A percentile compares a stretch with the other conserved stretches of the same genome.
phyloP scores from a whole-genome alignment of 2,888 invertebrate species.

The Allygus modestus region DNA sequence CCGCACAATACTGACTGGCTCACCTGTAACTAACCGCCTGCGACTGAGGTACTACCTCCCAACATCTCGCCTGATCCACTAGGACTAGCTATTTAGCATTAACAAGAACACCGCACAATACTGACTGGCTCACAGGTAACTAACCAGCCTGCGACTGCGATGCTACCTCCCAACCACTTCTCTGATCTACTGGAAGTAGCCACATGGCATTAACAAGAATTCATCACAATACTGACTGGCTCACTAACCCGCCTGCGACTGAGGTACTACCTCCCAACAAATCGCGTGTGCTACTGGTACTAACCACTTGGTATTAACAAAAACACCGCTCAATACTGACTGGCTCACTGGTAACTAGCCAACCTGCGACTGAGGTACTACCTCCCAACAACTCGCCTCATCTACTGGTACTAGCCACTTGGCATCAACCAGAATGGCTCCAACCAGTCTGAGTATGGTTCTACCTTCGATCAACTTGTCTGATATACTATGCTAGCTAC shows the following conservation, averaged over 20 bases:
- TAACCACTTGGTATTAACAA: no score
- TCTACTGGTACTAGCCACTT: conserved; percentile 1
- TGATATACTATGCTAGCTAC: no score
- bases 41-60: not conserved
- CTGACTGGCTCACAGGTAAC: no score
- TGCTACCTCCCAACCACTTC: not conserved
- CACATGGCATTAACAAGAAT: not conserved
- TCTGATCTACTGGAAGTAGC: not conserved
- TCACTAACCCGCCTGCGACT: not conserved
- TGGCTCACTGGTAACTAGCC: not conserved
- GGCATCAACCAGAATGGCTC: not conserved
- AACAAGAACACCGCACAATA: conserved; percentile 22
- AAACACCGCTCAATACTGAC: not conserved
- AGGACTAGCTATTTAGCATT: not conserved
- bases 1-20: not conserved
- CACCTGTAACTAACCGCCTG: no score
- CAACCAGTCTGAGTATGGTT: no score
- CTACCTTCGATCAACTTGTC: no score
- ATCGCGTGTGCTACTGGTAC: not conserved
- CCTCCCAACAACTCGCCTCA: not conserved
- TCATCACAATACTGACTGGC: not conserved
- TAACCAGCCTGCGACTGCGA: not conserved
- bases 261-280: not conserved
- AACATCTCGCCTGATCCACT: not conserved
- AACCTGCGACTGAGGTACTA: not conserved